phyloP scores from a whole-genome alignment of 2,888 invertebrate species.

The Gandaritis pyraliata region DNA sequence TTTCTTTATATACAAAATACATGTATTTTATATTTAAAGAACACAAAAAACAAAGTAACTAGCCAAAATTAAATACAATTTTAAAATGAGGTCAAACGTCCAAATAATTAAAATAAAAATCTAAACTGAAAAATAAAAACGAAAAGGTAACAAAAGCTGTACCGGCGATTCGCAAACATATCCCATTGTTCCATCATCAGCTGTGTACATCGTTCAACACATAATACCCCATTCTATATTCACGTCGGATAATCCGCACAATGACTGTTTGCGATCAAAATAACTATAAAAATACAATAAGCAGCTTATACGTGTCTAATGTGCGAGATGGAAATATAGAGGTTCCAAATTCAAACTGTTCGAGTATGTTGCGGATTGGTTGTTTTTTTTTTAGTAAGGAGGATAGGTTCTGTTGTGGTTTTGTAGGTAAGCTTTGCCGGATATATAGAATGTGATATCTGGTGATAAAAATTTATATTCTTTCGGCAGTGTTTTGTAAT shows the following conservation, averaged over 20 bases:
- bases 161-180: conserved; percentile 73
- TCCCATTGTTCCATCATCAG: conserved; percentile 72
- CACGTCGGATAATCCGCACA: conserved; percentile 67
- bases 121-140: conserved; percentile 50
- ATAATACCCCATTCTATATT: conserved; percentile 74
- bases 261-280: conserved; percentile 73
- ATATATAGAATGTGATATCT: no score
- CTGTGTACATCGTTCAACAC: conserved; percentile 77
- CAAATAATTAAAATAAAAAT: not conserved
- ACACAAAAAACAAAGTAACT: no score
- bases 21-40: no score
- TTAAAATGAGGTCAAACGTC: no score
- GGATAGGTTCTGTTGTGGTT: not conserved
- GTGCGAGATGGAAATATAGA: conserved; percentile 53
- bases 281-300: conserved; percentile 84
- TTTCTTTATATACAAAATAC: no score
- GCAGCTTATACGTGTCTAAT: conserved; percentile 79
- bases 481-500: no score
- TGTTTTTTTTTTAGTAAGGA: conserved; percentile 3
- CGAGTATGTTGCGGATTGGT: not conserved
- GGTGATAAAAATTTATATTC: no score
- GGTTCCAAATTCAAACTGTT: not conserved
- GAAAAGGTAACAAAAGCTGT: conserved; percentile 67
- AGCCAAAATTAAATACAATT: no score
- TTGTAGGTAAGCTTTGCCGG: no score